Conservation (phyloP, 1,140 invertebrate genomes). For the Trichogramma pretiosum region DNA sequence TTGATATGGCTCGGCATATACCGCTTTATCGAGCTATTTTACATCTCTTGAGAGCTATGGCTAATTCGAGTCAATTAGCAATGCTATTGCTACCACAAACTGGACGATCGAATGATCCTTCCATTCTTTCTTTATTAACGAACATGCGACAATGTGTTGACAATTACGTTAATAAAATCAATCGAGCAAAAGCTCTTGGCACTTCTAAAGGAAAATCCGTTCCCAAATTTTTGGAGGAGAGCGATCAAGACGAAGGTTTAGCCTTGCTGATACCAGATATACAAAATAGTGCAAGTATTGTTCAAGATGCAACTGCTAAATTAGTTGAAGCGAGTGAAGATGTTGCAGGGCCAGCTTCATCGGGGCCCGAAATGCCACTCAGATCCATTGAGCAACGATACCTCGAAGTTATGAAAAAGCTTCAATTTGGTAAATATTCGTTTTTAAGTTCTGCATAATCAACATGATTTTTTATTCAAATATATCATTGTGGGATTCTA, state of each 20-base stretch:
- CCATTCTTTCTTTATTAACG: slow-evolving; percentile 61
- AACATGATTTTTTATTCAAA: background rate
- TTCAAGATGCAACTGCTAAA: slow-evolving; percentile 58
- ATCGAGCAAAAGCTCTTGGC: slow-evolving; percentile 31
- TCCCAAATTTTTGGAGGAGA: slow-evolving; percentile 52
- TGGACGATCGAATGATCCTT: slow-evolving; percentile 39
- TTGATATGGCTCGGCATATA: slow-evolving; percentile 92
- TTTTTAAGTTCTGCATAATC: background rate
- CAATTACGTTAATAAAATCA: slow-evolving; percentile 62
- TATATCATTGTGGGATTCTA: background rate
- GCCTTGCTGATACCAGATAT: slow-evolving; percentile 83
- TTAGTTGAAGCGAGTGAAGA: slow-evolving; percentile 40
- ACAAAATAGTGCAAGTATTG: slow-evolving; percentile 66
- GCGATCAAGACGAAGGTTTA: slow-evolving; percentile 78
- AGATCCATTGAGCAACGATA: slow-evolving; percentile 64
- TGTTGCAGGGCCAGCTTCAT: slow-evolving; percentile 31
- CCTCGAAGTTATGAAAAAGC: slow-evolving; percentile 73
- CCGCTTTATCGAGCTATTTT: slow-evolving; percentile 80
- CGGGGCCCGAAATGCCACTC: slow-evolving; percentile 44
- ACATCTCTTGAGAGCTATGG: slow-evolving; percentile 70
- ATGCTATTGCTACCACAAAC: slow-evolving; percentile 56
- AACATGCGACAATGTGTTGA: slow-evolving; percentile 88
- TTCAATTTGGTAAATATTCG: slow-evolving; percentile 72
- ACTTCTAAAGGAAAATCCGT: slow-evolving; percentile 1
- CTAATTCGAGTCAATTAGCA: slow-evolving; percentile 58